Base-by-base conservation (phyloP, 2,113 vertebrate species). In the Melanostigma gelatinosum region DNA sequence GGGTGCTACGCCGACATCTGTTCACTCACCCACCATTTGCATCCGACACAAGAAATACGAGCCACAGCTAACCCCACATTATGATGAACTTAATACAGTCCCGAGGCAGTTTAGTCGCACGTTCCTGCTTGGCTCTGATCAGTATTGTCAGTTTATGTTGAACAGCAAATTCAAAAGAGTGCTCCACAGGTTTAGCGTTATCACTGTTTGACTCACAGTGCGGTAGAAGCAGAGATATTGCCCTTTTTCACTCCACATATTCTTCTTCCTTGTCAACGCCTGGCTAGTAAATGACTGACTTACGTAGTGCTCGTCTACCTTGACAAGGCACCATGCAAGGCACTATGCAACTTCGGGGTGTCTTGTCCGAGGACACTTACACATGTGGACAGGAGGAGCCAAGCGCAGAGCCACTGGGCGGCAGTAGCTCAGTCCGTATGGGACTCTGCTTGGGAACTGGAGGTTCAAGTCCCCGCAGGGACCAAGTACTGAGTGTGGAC, bases 1-100 rank as follows among this genome's bases (percentile, higher is more conserved):
- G 4, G 3, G 10, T 32, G 75, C 75, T 60, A 61, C 38, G 27
- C 54, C 24, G 16, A 71, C 87, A 90, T 85, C 85, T 88, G 84
- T 84, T 87, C 67, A 32, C 6, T 81, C 73, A 75, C 66, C 80
- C 79, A 32, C 80, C 72, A 65, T 79, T 62, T 88, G 61, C 61
- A 70, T 18, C 40, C 69, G 70, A 78, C 70, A 72, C 32, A 74
- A 70, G 86, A 84, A 48, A 24, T 50, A 80, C 4, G 73, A 83
- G 82, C 76, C 11, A 27, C 68, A 62, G 78, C 65, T 80, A 80
- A 80, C 16, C 62, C 20, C 11, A 18, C 24, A 72, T 88, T 71
- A 80, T 70, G 40, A 75, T 57, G 24, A 69, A 74, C 52, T 54
- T 42, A 73, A 71, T 46, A 8, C 63, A 40, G 65, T 38, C 75